phyloP scores from a whole-genome alignment of 2,113 vertebrate genomes.

The Xiphophorus couchianus region DNA sequence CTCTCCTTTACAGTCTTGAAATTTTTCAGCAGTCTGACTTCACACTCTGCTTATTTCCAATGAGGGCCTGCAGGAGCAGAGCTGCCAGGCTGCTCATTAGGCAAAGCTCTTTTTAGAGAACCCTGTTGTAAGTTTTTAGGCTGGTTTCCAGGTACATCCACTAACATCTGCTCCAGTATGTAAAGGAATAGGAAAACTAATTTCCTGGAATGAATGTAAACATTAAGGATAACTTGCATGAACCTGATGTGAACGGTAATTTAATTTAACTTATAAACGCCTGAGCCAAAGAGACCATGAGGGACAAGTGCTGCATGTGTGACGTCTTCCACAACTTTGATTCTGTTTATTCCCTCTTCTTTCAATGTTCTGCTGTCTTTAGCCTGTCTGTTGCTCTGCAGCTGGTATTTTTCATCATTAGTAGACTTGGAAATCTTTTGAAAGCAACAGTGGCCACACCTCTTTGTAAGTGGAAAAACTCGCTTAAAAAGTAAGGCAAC shows the following conservation, averaged over 20 bases:
- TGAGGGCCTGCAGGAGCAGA: background rate
- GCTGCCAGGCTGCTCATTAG: background rate
- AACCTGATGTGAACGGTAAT: too few species aligned
- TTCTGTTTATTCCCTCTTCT: background rate
- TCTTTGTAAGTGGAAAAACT: background rate
- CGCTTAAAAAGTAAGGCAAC: constrained; percentile 2
- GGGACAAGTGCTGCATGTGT: background rate
- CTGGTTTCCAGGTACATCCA: background rate
- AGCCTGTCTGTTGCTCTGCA: background rate
- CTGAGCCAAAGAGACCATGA: background rate
- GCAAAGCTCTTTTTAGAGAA: background rate
- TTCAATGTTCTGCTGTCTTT: constrained; percentile 5
- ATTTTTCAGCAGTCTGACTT: background rate
- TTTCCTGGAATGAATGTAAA: too few species aligned
- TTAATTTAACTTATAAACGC: background rate
- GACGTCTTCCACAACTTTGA: background rate
- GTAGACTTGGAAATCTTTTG: constrained; percentile 7
- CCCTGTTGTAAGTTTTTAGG: background rate
- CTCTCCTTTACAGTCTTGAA: background rate
- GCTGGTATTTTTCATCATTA: constrained; percentile 1
- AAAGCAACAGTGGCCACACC: constrained; percentile 6
- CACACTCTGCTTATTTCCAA: background rate
- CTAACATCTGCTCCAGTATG: background rate
- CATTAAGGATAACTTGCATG: too few species aligned
- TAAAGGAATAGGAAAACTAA: background rate